phyloP scores from a whole-genome alignment of 2,113 vertebrate species.

The Anthoscopus minutus region DNA sequence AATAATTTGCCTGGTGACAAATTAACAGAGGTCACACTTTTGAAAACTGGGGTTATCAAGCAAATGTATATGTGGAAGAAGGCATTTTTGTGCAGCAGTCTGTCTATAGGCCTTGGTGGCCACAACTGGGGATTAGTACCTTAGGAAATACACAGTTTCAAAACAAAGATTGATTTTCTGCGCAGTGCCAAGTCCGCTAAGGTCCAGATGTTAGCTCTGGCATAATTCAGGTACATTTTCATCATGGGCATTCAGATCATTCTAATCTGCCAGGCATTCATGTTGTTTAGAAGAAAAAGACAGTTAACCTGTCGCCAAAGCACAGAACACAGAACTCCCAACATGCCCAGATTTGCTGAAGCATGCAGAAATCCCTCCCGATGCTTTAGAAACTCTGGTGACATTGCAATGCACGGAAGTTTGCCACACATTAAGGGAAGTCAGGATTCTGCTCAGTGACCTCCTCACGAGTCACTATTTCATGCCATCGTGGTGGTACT shows the following conservation, averaged over 20 bases:
- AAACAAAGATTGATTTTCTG: slow-evolving; percentile 19
- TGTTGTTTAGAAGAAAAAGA: not conserved
- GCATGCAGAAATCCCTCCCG: not conserved
- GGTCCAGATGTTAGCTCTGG: slow-evolving; percentile 21
- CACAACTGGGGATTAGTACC: not conserved
- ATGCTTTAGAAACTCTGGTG: not conserved
- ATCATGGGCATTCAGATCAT: not conserved
- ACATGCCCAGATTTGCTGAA: not conserved
- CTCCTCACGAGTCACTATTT: not conserved
- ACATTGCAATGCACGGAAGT: not conserved
- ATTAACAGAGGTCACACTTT: slow-evolving; percentile 52
- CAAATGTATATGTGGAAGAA: not conserved
- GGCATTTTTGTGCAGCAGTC: not conserved
- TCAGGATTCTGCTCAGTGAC: not conserved
- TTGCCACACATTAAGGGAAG: not conserved
- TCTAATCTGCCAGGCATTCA: not conserved
- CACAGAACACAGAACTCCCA: not conserved
- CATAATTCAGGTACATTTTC: not conserved
- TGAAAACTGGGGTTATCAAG: slow-evolving; percentile 31
- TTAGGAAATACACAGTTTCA: not conserved
- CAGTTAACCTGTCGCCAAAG: not conserved
- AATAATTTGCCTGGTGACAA: slow-evolving; percentile 53
- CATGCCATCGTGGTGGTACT: not conserved
- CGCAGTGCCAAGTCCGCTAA: not conserved
- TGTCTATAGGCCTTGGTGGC: not conserved